phyloP scores from a whole-genome alignment of 2,797 vertebrate species.

The Rhodeus uyekii region DNA sequence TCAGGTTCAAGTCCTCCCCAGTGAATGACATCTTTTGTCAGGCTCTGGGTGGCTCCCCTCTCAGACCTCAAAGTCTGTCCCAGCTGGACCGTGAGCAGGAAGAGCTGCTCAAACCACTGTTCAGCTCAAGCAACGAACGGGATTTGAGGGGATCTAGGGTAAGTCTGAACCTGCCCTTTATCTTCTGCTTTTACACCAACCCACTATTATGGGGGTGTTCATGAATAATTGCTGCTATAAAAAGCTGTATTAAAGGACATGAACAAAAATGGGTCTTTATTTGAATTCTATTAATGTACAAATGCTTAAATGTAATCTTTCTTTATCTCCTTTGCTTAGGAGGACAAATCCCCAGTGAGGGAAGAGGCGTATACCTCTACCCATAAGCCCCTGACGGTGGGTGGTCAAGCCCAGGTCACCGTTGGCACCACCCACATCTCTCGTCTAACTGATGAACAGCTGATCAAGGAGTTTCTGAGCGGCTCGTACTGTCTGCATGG shows the following conservation, averaged over 20 bases:
- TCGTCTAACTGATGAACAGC: slow-evolving; percentile 93
- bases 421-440: slow-evolving; percentile 97
- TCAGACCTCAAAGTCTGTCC: slow-evolving; percentile 85
- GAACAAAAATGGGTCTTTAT: background rate
- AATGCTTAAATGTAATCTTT: background rate
- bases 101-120: slow-evolving; percentile 85
- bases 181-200: background rate
- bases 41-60: slow-evolving; percentile 89
- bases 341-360: slow-evolving; percentile 79
- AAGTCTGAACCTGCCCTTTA: background rate
- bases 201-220: background rate
- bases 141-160: slow-evolving; percentile 64
- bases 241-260: background rate
- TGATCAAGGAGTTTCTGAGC: slow-evolving; percentile 96
- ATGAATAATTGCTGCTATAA: background rate
- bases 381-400: slow-evolving; percentile 90
- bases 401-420: slow-evolving; percentile 85
- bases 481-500: slow-evolving; percentile 98
- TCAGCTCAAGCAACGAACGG: slow-evolving; percentile 72
- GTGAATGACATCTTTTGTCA: slow-evolving; percentile 98
- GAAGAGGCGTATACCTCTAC: slow-evolving; percentile 90
- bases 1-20: slow-evolving; percentile 93
- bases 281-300: background rate
- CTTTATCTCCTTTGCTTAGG: slow-evolving; percentile 68
- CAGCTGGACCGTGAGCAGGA: slow-evolving; percentile 89